These are phyloP conservation scores for Pocillopora damicornis DNA, from an alignment of 64 coral and sea anemone species.

Conservation along the genomic window DNA sequence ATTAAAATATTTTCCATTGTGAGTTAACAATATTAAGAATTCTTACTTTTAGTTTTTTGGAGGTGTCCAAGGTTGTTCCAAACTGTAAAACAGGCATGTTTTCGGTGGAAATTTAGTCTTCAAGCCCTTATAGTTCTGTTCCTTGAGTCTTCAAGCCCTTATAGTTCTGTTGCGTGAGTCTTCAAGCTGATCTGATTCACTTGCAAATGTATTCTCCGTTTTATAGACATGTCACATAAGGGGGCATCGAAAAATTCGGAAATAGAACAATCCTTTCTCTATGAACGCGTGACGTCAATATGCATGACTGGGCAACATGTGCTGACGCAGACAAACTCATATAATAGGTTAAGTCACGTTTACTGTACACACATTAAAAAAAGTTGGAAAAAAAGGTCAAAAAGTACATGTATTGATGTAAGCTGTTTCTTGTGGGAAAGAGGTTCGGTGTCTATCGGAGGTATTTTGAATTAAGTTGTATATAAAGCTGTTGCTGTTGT, in stretches of 20 bases:
- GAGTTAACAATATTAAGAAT: neutral
- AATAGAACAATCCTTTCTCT: neutral
- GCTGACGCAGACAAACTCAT: neutral
- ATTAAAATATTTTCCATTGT: too few species aligned
- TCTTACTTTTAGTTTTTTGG: slow-evolving; percentile 14
- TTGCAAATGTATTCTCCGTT: neutral
- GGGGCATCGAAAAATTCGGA: neutral
- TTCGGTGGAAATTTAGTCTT: neutral
- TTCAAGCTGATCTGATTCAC: neutral
- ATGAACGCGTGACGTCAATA: neutral
- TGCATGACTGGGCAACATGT: neutral
- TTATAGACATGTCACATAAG: neutral
- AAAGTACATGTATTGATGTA: neutral
- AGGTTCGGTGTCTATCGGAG: neutral
- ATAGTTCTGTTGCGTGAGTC: slow-evolving; percentile 16
- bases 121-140: neutral
- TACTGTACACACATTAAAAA: too few species aligned
- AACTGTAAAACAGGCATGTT: slow-evolving; percentile 24
- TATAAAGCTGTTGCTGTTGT: neutral
- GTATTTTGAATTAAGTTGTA: neutral
- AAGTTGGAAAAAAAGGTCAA: too few species aligned
- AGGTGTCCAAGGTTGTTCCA: slow-evolving; percentile 6
- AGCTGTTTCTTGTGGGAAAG: neutral
- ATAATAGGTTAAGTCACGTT: neutral
- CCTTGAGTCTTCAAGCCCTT: neutral